Evolutionary conservation across 1,140 invertebrate species (phyloP).

Genomic region (Acyrthosiphon pisum): DNA sequence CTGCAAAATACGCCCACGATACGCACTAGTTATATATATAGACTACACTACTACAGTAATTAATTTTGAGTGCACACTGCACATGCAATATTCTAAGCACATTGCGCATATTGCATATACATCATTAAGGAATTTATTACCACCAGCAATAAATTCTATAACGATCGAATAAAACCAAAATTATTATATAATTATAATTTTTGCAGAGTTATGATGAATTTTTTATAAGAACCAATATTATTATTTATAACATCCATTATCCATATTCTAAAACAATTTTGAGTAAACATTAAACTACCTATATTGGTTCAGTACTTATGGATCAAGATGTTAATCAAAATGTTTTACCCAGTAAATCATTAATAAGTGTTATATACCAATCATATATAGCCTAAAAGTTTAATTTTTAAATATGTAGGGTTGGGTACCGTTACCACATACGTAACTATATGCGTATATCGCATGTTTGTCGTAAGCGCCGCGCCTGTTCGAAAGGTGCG

Average conservation of each 20-base stretch:
- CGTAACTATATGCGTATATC: no score
- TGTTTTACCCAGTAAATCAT: neutral
- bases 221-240: neutral
- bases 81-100: no score
- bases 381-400: neutral
- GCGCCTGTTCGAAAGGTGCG: neutral
- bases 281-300: neutral
- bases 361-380: neutral
- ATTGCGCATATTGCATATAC: no score
- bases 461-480: neutral
- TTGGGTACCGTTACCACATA: neutral
- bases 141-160: no score
- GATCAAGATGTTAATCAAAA: neutral
- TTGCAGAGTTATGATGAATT: no score
- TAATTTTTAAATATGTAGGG: neutral
- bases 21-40: no score
- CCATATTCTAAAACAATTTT: neutral
- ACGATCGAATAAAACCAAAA: no score
- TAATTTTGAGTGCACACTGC: no score
- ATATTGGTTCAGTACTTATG: neutral
- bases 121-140: no score
- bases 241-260: neutral
- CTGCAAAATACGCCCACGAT: no score
- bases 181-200: neutral
- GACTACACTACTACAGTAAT: no score